Conservation (phyloP, 2,113 vertebrate genomes). For the Piliocolobus tephrosceles region DNA sequence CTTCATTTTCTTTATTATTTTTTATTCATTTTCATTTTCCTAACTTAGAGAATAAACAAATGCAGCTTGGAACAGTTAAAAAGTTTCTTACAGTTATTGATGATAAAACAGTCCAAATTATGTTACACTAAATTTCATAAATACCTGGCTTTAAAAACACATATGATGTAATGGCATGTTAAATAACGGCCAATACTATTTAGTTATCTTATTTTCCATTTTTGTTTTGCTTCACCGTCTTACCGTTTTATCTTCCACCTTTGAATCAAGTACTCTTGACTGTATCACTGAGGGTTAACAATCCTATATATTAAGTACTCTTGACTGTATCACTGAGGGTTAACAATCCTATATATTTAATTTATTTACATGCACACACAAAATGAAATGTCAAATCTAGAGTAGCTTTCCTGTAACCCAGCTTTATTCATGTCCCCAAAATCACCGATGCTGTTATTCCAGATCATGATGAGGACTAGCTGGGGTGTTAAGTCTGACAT, state of each 20-base stretch:
- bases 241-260: neutral
- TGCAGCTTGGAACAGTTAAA: neutral
- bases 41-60: conserved; percentile 10
- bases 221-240: neutral
- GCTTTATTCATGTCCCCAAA: conserved; percentile 61
- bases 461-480: conserved; percentile 70
- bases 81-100: neutral
- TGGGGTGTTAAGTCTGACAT: conserved; percentile 73
- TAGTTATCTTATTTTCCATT: neutral
- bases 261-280: neutral
- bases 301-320: conserved; percentile 48
- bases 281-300: neutral
- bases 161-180: neutral
- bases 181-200: neutral
- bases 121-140: neutral
- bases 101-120: neutral
- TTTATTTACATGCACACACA: conserved; percentile 28
- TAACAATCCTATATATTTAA: conserved; percentile 56
- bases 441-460: conserved; percentile 69
- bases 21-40: neutral
- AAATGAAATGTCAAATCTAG: conserved; percentile 66
- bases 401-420: conserved; percentile 78
- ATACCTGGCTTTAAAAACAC: conserved; percentile 9
- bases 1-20: neutral
- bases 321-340: neutral